These are phyloP conservation scores for Ciconia maguari DNA, from an alignment of 2,113 vertebrate genomes.

Conservation along the genomic window DNA sequence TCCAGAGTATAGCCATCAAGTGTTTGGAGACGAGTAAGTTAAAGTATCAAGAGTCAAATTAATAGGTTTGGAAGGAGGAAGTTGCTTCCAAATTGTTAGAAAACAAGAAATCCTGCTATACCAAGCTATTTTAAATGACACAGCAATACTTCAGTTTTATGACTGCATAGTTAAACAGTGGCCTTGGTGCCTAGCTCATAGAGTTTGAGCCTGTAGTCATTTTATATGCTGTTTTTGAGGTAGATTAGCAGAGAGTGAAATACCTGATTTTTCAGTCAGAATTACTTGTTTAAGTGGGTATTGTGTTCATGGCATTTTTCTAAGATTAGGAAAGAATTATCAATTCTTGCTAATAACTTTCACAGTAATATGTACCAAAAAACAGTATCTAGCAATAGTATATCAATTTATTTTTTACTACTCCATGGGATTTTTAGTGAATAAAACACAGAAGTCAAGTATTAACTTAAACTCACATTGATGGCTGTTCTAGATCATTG, in stretches of 20 bases:
- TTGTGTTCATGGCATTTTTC: not conserved
- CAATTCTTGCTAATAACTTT: not conserved
- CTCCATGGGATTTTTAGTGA: not conserved
- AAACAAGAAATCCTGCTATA: not conserved
- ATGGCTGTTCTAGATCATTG: not conserved
- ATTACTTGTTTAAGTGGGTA: not conserved
- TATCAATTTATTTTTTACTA: not conserved
- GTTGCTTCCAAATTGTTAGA: not conserved
- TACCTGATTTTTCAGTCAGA: not conserved
- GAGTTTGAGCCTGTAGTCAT: not conserved
- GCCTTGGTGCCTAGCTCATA: not conserved
- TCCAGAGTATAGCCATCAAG: slow-evolving; percentile 94
- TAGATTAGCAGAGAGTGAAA: not conserved
- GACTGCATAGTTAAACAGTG: not conserved
- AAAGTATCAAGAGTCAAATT: not conserved
- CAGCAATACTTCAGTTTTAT: not conserved
- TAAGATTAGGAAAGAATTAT: not conserved
- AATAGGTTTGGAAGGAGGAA: not conserved
- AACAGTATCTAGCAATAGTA: not conserved
- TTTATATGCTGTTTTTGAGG: not conserved
- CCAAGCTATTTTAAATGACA: not conserved
- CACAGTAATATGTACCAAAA: not conserved
- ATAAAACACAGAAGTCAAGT: not conserved
- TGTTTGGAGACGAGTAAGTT: slow-evolving; percentile 98
- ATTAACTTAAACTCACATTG: not conserved